These are phyloP conservation scores for Corydoras maculifer DNA, from an alignment of 2,113 vertebrate species.

Conservation along the genomic window DNA sequence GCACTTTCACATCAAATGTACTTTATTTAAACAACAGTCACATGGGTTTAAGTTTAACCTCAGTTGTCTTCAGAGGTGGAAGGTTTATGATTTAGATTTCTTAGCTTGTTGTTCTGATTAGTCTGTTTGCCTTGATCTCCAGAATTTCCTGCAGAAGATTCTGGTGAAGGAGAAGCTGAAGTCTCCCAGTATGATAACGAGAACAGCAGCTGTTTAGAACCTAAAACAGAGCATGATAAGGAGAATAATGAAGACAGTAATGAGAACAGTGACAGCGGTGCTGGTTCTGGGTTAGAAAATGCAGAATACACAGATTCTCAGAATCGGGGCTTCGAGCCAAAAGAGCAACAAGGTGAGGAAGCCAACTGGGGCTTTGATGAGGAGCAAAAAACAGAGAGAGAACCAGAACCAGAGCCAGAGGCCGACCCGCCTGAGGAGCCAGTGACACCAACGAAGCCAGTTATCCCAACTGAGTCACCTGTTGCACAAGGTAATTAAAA, in stretches of 20 bases:
- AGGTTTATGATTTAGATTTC: no score
- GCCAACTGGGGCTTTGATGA: neutral
- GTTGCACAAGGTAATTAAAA: no score
- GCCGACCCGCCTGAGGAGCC: conserved; percentile 4
- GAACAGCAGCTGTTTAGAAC: conserved; percentile 15
- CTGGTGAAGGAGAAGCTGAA: conserved; percentile 8
- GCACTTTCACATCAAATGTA: neutral
- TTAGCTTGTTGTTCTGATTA: neutral
- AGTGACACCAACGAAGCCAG: neutral
- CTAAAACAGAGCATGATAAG: conserved; percentile 12
- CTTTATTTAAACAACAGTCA: neutral
- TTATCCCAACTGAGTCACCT: neutral
- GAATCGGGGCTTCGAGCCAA: conserved; percentile 1
- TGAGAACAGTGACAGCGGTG: conserved; percentile 6
- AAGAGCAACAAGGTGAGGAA: conserved; percentile 44
- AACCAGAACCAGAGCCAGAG: conserved; percentile 2
- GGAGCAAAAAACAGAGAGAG: neutral
- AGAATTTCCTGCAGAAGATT: conserved; percentile 14
- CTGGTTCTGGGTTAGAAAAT: conserved; percentile 7
- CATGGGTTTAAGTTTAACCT: no score
- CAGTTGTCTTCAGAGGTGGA: no score
- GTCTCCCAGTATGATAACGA: conserved; percentile 22
- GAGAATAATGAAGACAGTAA: conserved; percentile 8
- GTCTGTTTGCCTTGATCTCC: neutral
- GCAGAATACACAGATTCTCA: conserved; percentile 6